Evolutionary conservation across 2,113 vertebrate species (phyloP).

Genomic region (Austrofundulus limnaeus): DNA sequence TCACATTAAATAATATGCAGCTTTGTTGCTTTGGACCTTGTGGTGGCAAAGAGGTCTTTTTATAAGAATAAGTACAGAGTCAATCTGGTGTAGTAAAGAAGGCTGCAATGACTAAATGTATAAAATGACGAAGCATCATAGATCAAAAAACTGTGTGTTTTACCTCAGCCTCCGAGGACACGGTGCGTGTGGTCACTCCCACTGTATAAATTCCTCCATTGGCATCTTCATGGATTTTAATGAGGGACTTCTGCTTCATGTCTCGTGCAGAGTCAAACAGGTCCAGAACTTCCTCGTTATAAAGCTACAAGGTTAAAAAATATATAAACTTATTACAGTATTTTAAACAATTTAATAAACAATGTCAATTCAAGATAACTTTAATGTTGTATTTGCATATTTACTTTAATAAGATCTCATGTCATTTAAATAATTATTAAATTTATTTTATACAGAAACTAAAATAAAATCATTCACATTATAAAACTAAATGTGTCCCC

Average conservation of each 20-base stretch:
- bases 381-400: too few relatives aligned
- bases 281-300: constrained; percentile 84
- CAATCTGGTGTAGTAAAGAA: too few relatives aligned
- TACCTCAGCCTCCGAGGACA: constrained; percentile 90
- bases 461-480: too few relatives aligned
- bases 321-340: too few relatives aligned
- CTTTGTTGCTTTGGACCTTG: background rate
- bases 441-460: too few relatives aligned
- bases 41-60: background rate
- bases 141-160: background rate
- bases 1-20: background rate
- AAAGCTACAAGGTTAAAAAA: constrained; percentile 68
- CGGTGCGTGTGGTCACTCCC: constrained; percentile 90
- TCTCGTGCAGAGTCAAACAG: constrained; percentile 94
- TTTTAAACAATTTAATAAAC: too few relatives aligned
- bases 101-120: too few relatives aligned
- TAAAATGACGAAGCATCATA: background rate
- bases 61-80: background rate
- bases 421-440: too few relatives aligned
- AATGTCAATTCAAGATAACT: too few relatives aligned
- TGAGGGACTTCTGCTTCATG: constrained; percentile 94
- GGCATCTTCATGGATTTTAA: constrained; percentile 95
- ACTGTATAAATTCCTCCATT: constrained; percentile 94
- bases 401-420: too few relatives aligned
- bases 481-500: too few relatives aligned